Percentiles rank a stretch among this genome's conserved stretches.
These are phyloP conservation scores for Synergus itoensis DNA, from an alignment of 2,888 invertebrate species.

Conservation along the genomic window DNA sequence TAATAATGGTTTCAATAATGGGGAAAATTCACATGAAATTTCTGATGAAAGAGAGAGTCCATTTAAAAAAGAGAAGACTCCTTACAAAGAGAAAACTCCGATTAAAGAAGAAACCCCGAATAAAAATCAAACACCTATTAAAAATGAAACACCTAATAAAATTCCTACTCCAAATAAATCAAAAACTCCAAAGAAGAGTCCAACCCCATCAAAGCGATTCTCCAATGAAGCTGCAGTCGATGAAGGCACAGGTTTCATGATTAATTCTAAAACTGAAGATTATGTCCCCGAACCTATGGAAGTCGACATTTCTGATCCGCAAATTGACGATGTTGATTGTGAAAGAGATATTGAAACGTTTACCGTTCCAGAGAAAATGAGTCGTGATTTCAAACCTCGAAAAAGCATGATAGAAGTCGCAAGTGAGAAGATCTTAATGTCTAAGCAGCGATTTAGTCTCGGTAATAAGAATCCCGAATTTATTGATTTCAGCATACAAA, in stretches of 20 bases:
- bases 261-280: not conserved
- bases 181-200: not conserved
- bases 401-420: conserved; percentile 15
- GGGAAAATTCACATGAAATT: not conserved
- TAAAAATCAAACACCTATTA: not conserved
- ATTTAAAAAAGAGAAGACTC: not conserved
- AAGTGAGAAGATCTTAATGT: not conserved
- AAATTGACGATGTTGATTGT: not conserved
- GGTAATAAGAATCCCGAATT: not conserved
- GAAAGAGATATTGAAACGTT: not conserved
- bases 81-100: not conserved
- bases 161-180: not conserved
- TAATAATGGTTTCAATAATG: not conserved
- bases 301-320: not conserved
- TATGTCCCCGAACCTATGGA: conserved; percentile 21
- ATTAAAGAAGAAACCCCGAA: not conserved
- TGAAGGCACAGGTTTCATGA: not conserved
- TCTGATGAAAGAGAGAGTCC: not conserved
- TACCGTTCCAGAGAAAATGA: conserved; percentile 11
- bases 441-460: conserved; percentile 10
- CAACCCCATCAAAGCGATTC: not conserved
- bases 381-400: conserved; percentile 22
- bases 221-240: not conserved
- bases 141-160: not conserved
- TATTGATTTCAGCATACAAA: not conserved